Base-by-base conservation (phyloP, 2,888 invertebrate species). In the Physocephala rufipes region DNA sequence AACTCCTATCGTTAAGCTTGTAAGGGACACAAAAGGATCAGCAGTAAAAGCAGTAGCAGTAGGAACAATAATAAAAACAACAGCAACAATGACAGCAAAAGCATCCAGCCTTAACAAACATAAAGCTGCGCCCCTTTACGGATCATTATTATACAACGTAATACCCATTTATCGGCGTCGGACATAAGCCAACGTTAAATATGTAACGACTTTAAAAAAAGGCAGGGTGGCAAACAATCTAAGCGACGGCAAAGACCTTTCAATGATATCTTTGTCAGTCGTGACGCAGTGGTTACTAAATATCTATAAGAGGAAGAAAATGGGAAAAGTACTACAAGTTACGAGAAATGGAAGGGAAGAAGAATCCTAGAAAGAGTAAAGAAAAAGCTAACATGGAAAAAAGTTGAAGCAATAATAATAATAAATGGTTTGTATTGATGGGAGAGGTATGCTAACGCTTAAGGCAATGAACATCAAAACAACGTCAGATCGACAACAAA, bases 1-100 rank as follows among this genome's bases (percentile, higher is more conserved):
- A 77, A 79, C 77, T 75, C 77, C 81, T 78, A 80, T 80, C 79
- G 72, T 43, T 71, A 74, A 73, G 36, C 43, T 63, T 55, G 55
- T 70, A 63, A 63, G 45, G 53, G 70, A 45, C 36, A 51, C 2
- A 58, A 28, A 58, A 21, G 21, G 19, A 12, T 1, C 15, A 58
- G 21, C 3, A 53, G 13, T 26, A 5, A 55, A 5, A 55, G 55
- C 55, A 55, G 5, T 26, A 19, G 24, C 21, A 3, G 55, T 16
- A 51, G 51, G 51, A 51, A 51, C 16, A 12, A 12, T 19, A 51
- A 19, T 15, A 55, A 55, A 55, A 55, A n/a, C n/a, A n/a, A n/a
- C n/a, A n/a, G n/a, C n/a, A n/a, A n/a, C n/a, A n/a, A n/a, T n/a
- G 55, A 26, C 55, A 26, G 55, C 24, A 55, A 51, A 55, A 55